A percentile compares a stretch with the other conserved stretches of the same genome.
phyloP scores from a whole-genome alignment of 1,140 invertebrate genomes.

The Leptonema lineaticorne region DNA sequence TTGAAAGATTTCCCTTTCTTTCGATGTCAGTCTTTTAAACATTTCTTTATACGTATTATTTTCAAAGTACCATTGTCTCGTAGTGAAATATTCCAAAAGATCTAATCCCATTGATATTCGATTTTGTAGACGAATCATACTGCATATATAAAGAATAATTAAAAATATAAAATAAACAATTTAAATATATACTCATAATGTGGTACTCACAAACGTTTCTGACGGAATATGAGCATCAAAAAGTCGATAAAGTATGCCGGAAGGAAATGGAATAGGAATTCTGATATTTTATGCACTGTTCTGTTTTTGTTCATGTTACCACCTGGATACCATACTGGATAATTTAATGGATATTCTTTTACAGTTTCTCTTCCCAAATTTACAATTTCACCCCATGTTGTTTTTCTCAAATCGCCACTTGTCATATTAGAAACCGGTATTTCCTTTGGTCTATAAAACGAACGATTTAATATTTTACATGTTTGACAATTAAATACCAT shows the following conservation, averaged over 20 bases:
- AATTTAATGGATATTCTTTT: constrained; percentile 55
- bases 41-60: constrained; percentile 56
- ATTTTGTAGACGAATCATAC: constrained; percentile 58
- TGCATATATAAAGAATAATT: constrained; percentile 42
- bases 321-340: constrained; percentile 65
- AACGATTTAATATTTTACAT: too few species aligned
- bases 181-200: not conserved
- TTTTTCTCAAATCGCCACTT: constrained; percentile 62
- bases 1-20: constrained; percentile 62
- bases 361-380: constrained; percentile 59
- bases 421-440: constrained; percentile 76
- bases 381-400: constrained; percentile 80
- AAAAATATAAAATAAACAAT: not conserved
- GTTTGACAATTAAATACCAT: too few species aligned
- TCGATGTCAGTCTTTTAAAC: constrained; percentile 54
- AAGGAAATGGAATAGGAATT: constrained; percentile 62
- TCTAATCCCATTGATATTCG: constrained; percentile 56
- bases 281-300: constrained; percentile 56
- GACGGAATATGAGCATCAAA: constrained; percentile 57
- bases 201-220: constrained; percentile 60
- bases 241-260: constrained; percentile 66
- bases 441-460: constrained; percentile 53
- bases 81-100: constrained; percentile 72
- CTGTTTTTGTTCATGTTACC: constrained; percentile 61
- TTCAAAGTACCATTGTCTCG: constrained; percentile 67